Evolutionary conservation across 2,797 vertebrate species (phyloP), one percentile per base, ranked within the genome.

Genomic region (Malurus leucopterus): DNA sequence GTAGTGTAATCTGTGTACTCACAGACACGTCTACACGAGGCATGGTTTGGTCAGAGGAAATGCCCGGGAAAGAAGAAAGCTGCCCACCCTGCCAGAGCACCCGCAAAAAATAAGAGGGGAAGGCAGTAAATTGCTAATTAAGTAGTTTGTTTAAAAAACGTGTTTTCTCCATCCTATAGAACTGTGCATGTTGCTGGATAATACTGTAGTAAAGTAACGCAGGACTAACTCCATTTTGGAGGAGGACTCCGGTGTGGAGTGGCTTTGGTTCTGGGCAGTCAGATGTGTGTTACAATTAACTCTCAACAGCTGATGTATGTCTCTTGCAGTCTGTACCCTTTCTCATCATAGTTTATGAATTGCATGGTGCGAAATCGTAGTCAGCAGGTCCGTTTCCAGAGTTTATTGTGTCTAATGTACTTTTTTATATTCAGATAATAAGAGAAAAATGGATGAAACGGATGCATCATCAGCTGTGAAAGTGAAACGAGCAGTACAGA

Each of bases 381-480:
- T 59, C 21, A 13, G 13, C 22, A 46, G 32, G 53, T 43, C 21
- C 27, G 1, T 54, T 85, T 46, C 27, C 14, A 44, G n/a, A 38
- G 15, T 5, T 38, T 26, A 63, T 15, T 38, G 27, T 73, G 29
- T 54, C 40, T 86, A 22, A 93, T 27, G 15, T 36, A 14, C 27
- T 8, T 86, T 27, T 93, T 87, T 91, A 15, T 84, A 57, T 92
- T 93, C 88, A 99, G 99, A 99, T 96, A 99, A 99, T 95, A 99
- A 99, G 95, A 98, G 99, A 85, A 99, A 99, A 97, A 99, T 99
- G 99, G 99, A 99, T 63, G 99, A 99, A 97, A 98, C 99, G 10
- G 99, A 99, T 73, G 98, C 99, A 44, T 99, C 99, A 3, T 99
- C 99, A 29, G 99, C 99, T 8, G 98, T 99, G 64, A 99, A 99